A percentile compares a stretch with the other conserved stretches of the same genome.
Conservation (phyloP, 2,113 vertebrate species). For the Otocyon megalotis region DNA sequence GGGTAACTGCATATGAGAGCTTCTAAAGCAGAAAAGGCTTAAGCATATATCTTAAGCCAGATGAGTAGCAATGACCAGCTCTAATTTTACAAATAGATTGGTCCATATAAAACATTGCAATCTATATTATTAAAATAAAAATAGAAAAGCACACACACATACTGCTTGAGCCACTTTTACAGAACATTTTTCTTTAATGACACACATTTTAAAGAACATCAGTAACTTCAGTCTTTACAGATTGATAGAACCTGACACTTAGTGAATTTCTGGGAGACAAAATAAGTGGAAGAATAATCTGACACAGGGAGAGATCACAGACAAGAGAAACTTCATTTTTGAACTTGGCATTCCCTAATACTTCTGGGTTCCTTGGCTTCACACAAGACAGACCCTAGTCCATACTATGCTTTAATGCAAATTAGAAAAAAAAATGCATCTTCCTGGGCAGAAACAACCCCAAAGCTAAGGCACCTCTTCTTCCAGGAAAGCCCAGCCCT, state of each 20-base stretch:
- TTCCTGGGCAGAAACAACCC: background rate
- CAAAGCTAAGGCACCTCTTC: background rate
- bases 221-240: background rate
- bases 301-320: background rate
- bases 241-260: background rate
- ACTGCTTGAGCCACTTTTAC: constrained; percentile 27
- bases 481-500: no score
- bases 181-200: background rate
- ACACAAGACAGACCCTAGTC: background rate
- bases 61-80: constrained; percentile 43
- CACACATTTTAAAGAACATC: background rate
- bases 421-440: background rate
- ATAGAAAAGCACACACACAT: background rate
- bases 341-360: accelerated
- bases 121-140: background rate
- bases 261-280: background rate
- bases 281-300: background rate
- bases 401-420: background rate
- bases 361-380: background rate
- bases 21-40: constrained; percentile 15
- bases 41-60: background rate
- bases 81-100: constrained; percentile 61
- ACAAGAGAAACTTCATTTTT: accelerated
- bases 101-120: constrained; percentile 1
- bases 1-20: constrained; percentile 59